Evolutionary conservation across 2,113 vertebrate genomes (phyloP), one percentile per base, ranked within the genome.

Genomic region (Chitala chitala): DNA sequence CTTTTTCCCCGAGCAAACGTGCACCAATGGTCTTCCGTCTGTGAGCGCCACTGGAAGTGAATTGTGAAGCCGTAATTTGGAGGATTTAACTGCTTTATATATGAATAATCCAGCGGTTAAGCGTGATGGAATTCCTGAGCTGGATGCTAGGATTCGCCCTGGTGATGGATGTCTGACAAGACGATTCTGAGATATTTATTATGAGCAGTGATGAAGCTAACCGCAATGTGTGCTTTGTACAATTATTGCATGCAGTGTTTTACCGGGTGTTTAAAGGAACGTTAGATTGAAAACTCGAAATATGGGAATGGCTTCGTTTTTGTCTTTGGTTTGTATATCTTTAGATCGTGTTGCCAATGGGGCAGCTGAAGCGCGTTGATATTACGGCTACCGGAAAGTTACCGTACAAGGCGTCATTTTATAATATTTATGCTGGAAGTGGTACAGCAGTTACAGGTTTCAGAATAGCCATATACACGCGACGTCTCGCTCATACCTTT

Each of bases 41-140:
- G 71, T 77, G 66, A 71, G 58, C 71, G 46, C 63, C 10, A 50
- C 1, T 54, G 55, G 50, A 56, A 46, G 36, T 38, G 38, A 15
- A 55, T 55, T 17, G 15, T 2, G 56, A 46, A 65, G 29, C 1
- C 46, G 17, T 12, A 10, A 17, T n/a, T n/a, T 53, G 44, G 22
- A 12, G 70, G 59, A 33, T 63, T 15, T 7, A 24, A 17, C 8
- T 50, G 10, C 24, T 59, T 42, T 31, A 22, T n/a, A 44, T n/a
- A 29, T 53, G n/a, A 59, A 6, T 42, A 50, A 59, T 69, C n/a
- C 10, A 44, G 17, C 46, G 72, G 31, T 20, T 15, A 8, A 69
- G 53, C 10, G 46, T 3, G 22, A 76, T 74, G 71, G 72, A 77
- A 70, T 42, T 42, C 22, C 42, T 6, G 48, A 4, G 77, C 79